Evolutionary conservation across 2,888 invertebrate species (phyloP), one percentile per base, ranked within the genome.

Genomic region (Euspilapteryx auroguttella): DNA sequence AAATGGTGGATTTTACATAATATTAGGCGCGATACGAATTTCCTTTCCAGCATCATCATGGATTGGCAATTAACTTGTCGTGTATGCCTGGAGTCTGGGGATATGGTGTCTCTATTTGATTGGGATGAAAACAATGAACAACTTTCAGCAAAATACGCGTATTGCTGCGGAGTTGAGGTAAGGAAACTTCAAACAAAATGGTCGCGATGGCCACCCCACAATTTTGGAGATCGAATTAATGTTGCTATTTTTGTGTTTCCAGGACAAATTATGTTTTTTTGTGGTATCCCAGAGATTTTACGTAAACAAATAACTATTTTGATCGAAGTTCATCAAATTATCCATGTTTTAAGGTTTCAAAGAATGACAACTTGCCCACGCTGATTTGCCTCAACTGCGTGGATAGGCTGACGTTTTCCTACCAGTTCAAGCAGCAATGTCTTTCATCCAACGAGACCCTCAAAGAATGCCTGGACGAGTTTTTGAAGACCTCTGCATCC

Each of bases 101-200:
- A 77, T 39, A 75, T 76, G 73, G 77, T 77, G 42, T 77, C 77
- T 30, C 50, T 77, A 15, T 77, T 77, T 42, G 77, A 77, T 61
- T 76, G 76, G 69, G 77, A 77, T 39, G 77, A 77, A 64, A 77
- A 75, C 48, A 76, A 76, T 41, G 75, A 77, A 52, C 75, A 76
- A 62, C 68, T 77, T 14, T 55, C 64, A 36, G 73, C 76, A 52
- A 77, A 77, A 49, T 77, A 73, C 46, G 54, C 59, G 11, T 71
- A 49, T 46, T 73, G 75, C 44, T 68, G 71, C 43, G 71, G 75
- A 47, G 58, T 75, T 37, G 62, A 76, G 68, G 77, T 75, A 61
- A 64, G 68, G 64, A 65, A 64, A 58, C 55, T 55, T 58, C 49
- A 57, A 49, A 59, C 52, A 68, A 73, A 75, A 76, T 73, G 71